A percentile compares a stretch with the other conserved stretches of the same genome.
phyloP scores from a whole-genome alignment of 1,140 invertebrate species.

The Trinorchestia longiramus region DNA sequence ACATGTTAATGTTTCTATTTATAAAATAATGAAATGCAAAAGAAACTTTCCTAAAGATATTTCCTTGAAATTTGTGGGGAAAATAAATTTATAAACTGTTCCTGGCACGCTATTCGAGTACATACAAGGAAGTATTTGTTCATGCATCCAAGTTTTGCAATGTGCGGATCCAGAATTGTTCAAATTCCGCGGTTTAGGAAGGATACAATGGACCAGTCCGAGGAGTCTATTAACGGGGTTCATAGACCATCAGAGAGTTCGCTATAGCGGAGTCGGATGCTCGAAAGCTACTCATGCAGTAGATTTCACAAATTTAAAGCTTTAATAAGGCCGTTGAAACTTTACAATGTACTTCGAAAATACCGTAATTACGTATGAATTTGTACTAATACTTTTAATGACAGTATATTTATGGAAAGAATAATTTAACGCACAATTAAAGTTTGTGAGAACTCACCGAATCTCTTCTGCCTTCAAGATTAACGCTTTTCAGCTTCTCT shows the following conservation, averaged over 20 bases:
- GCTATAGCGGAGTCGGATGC: constrained; percentile 27
- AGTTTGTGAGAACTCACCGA: constrained; percentile 2
- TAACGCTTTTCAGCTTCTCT: constrained; percentile 31
- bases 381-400: background rate
- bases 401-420: background rate
- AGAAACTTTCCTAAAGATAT: no score
- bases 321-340: background rate
- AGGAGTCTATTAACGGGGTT: constrained; percentile 29
- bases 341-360: background rate
- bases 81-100: no score
- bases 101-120: no score
- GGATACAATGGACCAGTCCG: background rate
- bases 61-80: no score
- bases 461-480: constrained; percentile 22
- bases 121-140: no score
- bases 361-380: background rate
- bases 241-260: background rate
- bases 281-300: constrained; percentile 3
- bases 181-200: background rate
- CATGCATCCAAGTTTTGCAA: background rate
- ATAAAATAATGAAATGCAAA: no score
- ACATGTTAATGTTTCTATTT: no score
- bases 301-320: background rate
- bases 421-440: background rate
- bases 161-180: background rate